A percentile compares a stretch with the other conserved stretches of the same genome.
These are phyloP conservation scores for Eurystomus glaucurus DNA, from an alignment of 2,797 vertebrate species.

Conservation along the genomic window DNA sequence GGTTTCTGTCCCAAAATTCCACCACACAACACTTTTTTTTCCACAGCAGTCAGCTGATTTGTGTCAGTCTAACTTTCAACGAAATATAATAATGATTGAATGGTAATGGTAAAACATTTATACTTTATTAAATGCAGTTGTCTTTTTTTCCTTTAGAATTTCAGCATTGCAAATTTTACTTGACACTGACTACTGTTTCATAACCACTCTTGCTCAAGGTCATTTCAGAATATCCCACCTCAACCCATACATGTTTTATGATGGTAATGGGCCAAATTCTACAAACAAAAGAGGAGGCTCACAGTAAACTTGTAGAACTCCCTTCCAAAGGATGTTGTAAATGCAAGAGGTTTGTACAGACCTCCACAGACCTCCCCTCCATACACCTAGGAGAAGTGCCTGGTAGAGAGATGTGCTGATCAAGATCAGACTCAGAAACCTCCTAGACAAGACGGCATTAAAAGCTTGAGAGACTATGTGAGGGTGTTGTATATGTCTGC, in stretches of 20 bases:
- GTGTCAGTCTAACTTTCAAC: slow-evolving; percentile 11
- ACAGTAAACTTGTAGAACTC: not conserved
- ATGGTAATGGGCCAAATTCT: not conserved
- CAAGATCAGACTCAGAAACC: not conserved
- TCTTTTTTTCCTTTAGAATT: slow-evolving; percentile 3
- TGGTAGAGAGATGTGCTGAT: not conserved
- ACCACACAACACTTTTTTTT: not conserved
- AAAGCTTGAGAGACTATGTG: not conserved
- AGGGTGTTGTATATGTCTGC: not conserved
- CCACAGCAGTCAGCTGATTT: not conserved
- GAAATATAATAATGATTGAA: not conserved
- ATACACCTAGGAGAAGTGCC: not conserved
- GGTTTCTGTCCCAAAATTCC: slow-evolving; percentile 31
- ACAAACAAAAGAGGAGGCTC: not conserved
- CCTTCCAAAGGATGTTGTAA: not conserved
- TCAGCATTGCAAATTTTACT: not conserved
- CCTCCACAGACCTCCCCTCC: not conserved
- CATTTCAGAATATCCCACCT: not conserved
- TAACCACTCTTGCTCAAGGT: not conserved
- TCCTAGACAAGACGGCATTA: not conserved
- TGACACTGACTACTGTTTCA: not conserved
- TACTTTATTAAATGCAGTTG: slow-evolving; percentile 17
- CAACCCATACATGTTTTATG: not conserved
- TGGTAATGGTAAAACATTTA: not conserved
- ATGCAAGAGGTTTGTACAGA: not conserved